Base-by-base conservation (phyloP, 2,113 vertebrate genomes). In the Amblyopsis rosae region DNA sequence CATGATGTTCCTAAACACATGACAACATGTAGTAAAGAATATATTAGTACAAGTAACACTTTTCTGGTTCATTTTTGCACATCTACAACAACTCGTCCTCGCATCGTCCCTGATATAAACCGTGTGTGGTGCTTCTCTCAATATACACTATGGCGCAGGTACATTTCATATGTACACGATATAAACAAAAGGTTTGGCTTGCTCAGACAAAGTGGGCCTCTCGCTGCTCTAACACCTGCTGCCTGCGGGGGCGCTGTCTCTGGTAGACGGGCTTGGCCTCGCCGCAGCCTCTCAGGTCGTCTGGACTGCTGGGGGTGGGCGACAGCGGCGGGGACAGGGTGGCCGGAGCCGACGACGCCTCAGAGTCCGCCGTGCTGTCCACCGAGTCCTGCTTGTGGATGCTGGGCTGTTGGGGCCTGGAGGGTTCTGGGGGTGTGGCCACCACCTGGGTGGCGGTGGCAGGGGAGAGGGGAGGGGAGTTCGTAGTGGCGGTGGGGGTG, bases 131-230 rank as follows among this genome's bases (percentile, higher is more conserved):
- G 4, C 33, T 41, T 58, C 60, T 70, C 62, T 19, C 32, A 69
- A 80, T 68, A 65, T 85, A 76, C 69, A 82, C 70, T 76, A 70
- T 85, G 86, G 80, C 80, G 83, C 74, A 82, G 67, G 70, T 74
- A 70, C 19, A 77, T 69, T 62, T 62, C 0, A 73, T 82, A 90
- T 88, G 76, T 88, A 91, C 80, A 87, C 13, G 26, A 71, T 78
- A 75, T 6, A 9, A 63, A 55, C 13, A 47, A 9, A 6, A 35
- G 65, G 41, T 59, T 58, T 57, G 69, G 32, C 32, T 19, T 35
- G n/a, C 12, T 93, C 93, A 99, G 72, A 99, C 96, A 88, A 98
- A 99, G 75, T 99, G 96, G 59, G 96, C 96, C 86, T 96, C 94
- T 82, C 96, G 94, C 74, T 95, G 94, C 80, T 98, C 96, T 3